These are phyloP conservation scores for Sternotherus odoratus DNA, from an alignment of 2,797 vertebrate species.

Conservation along the genomic window DNA sequence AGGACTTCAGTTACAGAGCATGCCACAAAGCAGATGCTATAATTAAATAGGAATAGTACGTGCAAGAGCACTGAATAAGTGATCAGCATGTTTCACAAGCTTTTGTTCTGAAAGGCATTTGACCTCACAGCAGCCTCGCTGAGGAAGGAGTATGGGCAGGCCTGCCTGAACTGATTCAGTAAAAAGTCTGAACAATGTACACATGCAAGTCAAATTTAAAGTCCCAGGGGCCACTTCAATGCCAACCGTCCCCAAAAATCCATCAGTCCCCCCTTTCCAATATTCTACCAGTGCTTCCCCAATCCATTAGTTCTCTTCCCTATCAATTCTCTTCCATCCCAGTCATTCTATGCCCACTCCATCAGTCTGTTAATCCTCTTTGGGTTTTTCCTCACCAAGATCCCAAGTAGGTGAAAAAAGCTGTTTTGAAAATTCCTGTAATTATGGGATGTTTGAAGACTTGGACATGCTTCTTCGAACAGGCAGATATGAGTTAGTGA, in stretches of 20 bases:
- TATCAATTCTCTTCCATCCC: not conserved
- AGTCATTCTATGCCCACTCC: not conserved
- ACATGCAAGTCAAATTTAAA: not conserved
- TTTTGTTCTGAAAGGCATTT: not conserved
- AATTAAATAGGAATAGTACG: constrained; percentile 56
- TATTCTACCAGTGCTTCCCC: not conserved
- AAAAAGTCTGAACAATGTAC: not conserved
- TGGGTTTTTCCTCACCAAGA: not conserved
- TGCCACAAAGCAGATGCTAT: constrained; percentile 44
- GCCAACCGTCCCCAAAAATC: not conserved
- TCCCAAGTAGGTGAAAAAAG: not conserved
- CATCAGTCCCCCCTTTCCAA: not conserved
- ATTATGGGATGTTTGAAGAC: not conserved
- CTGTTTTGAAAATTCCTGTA: not conserved
- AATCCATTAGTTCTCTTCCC: not conserved
- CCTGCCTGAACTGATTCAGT: not conserved
- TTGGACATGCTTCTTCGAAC: not conserved
- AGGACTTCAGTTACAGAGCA: constrained; percentile 33
- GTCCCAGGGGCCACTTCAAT: not conserved
- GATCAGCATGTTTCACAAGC: constrained; percentile 31
- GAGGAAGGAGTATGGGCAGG: not conserved
- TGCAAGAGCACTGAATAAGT: constrained; percentile 28
- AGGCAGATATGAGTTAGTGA: not conserved
- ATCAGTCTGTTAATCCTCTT: not conserved
- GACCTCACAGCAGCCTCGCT: not conserved